Evolutionary conservation across 1,140 invertebrate species (phyloP), one percentile per base, ranked within the genome.

Genomic region (Atta colombica): DNA sequence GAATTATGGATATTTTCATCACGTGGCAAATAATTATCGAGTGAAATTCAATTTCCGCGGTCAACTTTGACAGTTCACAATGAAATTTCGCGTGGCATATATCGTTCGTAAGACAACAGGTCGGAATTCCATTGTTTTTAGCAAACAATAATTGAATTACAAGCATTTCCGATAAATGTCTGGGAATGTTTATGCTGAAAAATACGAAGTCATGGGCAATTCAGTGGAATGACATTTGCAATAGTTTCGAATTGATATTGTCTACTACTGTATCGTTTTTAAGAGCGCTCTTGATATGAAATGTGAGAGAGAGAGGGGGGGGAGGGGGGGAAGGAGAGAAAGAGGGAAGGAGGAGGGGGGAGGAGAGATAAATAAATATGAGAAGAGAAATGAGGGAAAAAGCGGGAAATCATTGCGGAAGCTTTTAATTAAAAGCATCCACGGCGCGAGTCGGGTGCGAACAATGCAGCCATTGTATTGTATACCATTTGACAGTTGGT

Each of bases 371-470:
- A 78, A 87, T 66, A 66, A 86, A 74, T 65, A 69, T 16, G 10
- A 10, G 25, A n/a, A 61, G 5, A 68, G 5, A 55, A 88, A 87
- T 82, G 86, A 84, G 66, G 63, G 14, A 61, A 65, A 90, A 85
- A 71, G 87, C 90, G 82, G 78, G 86, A 68, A 92, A 90, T 86
- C 78, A 78, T 74, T 51, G 88, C 87, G 89, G 78, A 69, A 63
- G 87, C 82, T 94, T 81, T 94, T 94, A 94, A 94, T 94, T 93
- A 94, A 93, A 93, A 93, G 90, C 91, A 87, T 87, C 85, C 49
- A 85, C 74, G 86, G 86, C 74, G 85, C 80, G 78, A 88, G 81
- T 88, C n/a, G 87, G 60, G 63, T 75, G 72, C 71, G 88, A 92
- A 94, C 93, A 93, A 94, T 93, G 85, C 88, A 21, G 74, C 89